phyloP scores from a whole-genome alignment of 2,113 vertebrate species.

The Hippocampus zosterae region DNA sequence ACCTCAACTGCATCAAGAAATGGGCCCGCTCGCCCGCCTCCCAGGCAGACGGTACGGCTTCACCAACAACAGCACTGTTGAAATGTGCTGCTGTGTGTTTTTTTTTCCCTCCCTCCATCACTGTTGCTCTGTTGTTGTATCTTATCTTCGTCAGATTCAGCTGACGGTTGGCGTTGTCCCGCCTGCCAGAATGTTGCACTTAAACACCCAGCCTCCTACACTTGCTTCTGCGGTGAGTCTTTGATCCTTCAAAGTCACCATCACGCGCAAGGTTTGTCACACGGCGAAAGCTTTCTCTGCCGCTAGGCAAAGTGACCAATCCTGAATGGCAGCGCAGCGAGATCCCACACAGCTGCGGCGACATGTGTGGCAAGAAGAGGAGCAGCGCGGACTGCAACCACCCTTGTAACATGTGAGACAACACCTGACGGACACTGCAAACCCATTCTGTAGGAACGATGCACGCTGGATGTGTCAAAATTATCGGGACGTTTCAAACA shows the following conservation, averaged over 20 bases:
- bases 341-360: constrained; percentile 98
- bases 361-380: constrained; percentile 93
- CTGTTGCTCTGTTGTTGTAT: neutral
- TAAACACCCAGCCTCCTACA: constrained; percentile 82
- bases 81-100: neutral
- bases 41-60: constrained; percentile 83
- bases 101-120: neutral
- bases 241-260: neutral
- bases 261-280: too few relatives aligned
- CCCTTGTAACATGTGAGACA: constrained; percentile 94
- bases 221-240: constrained; percentile 92
- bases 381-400: constrained; percentile 87
- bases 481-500: too few relatives aligned
- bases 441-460: neutral
- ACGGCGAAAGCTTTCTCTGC: neutral
- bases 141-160: constrained; percentile 73
- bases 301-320: constrained; percentile 88
- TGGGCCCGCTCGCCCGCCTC: constrained; percentile 96
- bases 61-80: neutral
- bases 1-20: constrained; percentile 95
- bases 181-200: constrained; percentile 91
- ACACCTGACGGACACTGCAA: neutral
- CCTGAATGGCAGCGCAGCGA: constrained; percentile 96
- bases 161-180: constrained; percentile 93
- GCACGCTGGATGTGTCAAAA: too few relatives aligned